Evolutionary conservation across 2,113 vertebrate genomes (phyloP), one percentile per base, ranked within the genome.

Genomic region (Ageneiosus marmoratus): DNA sequence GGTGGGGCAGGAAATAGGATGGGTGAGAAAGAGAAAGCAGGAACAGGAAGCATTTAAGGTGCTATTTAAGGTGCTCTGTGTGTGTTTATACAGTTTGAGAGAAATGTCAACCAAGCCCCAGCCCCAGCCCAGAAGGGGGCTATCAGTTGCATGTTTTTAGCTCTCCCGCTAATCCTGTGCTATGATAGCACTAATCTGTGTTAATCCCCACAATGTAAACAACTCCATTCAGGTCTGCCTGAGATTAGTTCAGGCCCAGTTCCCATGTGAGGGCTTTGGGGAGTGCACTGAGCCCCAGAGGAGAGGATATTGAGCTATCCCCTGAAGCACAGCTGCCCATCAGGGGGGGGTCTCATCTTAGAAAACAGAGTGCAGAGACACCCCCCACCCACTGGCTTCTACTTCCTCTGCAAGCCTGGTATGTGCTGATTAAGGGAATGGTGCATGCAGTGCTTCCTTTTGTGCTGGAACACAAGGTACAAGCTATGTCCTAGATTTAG

Each of bases 201-300:
- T 94, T 94, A 96, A 96, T 95, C 95, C 91, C 88, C 65, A 92
- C 93, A 95, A 88, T 93, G 95, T 95, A 95, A 97, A 98, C 96
- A 98, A 79, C 87, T 76, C 89, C 89, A 94, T 94, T 95, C 94
- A 94, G 89, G 86, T 91, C 90, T 89, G 92, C 94, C 90, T 87
- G 90, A 95, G 96, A 98, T 99, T 96, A 97, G 95, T 92, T 94
- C 91, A 92, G 94, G 92, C 92, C 93, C 93, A 89, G 91, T 95
- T 96, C 93, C 94, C 93, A 91, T 92, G 89, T 91, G 92, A 89
- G 88, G 88, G 8, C 83, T 87, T 41, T 58, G 88, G 90, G 88
- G 94, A 94, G 94, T 94, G 91, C 80, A 51, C 70, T 70, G 65
- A 91, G 91, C 94, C 92, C 93, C 83, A 86, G 80, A 63, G 86